Evolutionary conservation across 2,797 vertebrate species (phyloP), one percentile per base, ranked within the genome.

Genomic region (Hippocampus kuda): DNA sequence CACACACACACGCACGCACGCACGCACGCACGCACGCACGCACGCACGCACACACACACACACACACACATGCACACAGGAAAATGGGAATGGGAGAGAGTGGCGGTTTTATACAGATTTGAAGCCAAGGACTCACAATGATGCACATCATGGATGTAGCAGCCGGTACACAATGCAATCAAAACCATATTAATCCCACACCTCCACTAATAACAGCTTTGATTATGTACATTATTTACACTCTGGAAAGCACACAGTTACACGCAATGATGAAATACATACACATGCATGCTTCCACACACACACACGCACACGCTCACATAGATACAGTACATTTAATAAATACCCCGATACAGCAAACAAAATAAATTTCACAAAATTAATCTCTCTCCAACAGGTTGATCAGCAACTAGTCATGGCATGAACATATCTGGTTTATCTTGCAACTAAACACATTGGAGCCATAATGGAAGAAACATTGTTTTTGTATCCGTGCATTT

Each of bases 141-240:
- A 81, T 78, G 72, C 78, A 84, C 79, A 84, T 76, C 77, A 83
- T 70, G 81, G 81, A 81, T 71, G 86, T 75, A 77, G 68, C 70
- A 75, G 5, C 68, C 41, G 77, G 82, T 71, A 70, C 75, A 83
- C 75, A 74, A 72, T 65, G 73, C 61, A 27, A 67, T 75, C 65
- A 62, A 71, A 67, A 69, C 79, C 69, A 84, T 66, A 74, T 72
- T 76, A 68, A 81, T 81, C 69, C 68, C 79, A 81, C 61, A 83
- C 70, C 60, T 79, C 75, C 72, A 82, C 71, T 74, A 70, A 81
- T 82, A 83, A 81, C 79, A 83, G 82, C 77, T 83, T 81, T 85
- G 71, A 82, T 57, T 87, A 84, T 88, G 75, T 85, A 85, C 77
- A 87, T 66, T 88, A 85, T 87, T 85, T 87, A 85, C 88, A 89